Evolutionary conservation across 1,140 invertebrate species (phyloP).

Genomic region (Lineus longissimus): DNA sequence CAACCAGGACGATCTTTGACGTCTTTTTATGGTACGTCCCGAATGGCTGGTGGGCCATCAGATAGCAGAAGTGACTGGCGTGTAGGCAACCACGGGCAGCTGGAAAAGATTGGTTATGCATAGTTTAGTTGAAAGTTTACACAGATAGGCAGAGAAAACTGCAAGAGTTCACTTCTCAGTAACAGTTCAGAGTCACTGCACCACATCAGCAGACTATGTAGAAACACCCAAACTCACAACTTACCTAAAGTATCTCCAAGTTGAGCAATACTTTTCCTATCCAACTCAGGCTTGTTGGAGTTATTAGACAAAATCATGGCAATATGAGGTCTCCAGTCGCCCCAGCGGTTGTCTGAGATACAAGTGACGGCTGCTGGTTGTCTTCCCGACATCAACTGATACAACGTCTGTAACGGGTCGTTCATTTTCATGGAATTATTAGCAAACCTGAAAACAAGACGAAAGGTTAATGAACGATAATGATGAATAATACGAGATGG

Average conservation of each 20-base stretch:
- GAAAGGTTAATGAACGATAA: not conserved
- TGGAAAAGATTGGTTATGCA: constrained; percentile 39
- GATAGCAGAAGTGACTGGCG: constrained; percentile 90
- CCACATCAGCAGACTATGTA: too few species aligned
- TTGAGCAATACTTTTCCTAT: constrained; percentile 76
- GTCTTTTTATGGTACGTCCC: constrained; percentile 60
- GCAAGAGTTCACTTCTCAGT: too few species aligned
- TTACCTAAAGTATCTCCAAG: constrained; percentile 65
- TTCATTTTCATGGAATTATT: constrained; percentile 72
- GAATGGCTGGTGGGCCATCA: constrained; percentile 79
- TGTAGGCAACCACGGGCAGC: constrained; percentile 65
- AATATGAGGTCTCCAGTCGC: constrained; percentile 91
- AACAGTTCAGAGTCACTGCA: too few species aligned
- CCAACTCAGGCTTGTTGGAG: constrained; percentile 71
- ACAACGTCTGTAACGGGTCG: constrained; percentile 89
- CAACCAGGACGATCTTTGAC: constrained; percentile 73
- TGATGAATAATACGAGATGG: not conserved
- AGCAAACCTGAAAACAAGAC: constrained; percentile 62
- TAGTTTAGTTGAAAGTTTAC: too few species aligned
- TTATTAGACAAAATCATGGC: constrained; percentile 88
- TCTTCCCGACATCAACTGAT: constrained; percentile 82
- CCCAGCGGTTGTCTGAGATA: constrained; percentile 82
- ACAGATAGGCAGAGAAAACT: too few species aligned
- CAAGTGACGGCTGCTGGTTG: constrained; percentile 78
- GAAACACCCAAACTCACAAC: constrained; percentile 11